Percentiles rank a stretch among this genome's conserved stretches.
phyloP scores from a whole-genome alignment of 2,888 invertebrate genomes.

The Bellardia pandia region DNA sequence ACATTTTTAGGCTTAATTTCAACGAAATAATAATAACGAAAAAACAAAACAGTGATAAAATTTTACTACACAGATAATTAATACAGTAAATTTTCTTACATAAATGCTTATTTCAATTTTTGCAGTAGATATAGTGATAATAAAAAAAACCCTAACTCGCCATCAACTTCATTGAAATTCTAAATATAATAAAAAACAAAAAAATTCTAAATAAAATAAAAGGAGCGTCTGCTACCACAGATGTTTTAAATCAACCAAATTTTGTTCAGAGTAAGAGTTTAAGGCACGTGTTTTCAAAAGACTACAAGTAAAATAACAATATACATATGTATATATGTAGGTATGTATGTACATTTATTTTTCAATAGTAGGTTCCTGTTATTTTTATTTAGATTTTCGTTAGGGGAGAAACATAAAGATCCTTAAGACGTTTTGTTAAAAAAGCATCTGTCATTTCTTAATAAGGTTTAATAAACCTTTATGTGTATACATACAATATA shows the following conservation, averaged over 20 bases:
- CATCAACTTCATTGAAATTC: conserved; percentile 19
- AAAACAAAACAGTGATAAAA: conserved; percentile 26
- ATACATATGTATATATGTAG: not conserved
- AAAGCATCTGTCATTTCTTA: conserved; percentile 65
- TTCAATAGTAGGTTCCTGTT: conserved; percentile 7
- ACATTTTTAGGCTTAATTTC: conserved; percentile 50
- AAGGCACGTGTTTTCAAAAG: conserved; percentile 57
- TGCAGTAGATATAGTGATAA: not conserved
- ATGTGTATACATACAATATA: not conserved
- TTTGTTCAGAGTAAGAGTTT: conserved; percentile 19
- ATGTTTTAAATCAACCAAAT: conserved; percentile 52
- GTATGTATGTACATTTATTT: not conserved
- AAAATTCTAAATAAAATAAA: conserved; percentile 5
- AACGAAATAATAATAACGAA: conserved; percentile 14
- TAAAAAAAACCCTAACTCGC: conserved; percentile 5
- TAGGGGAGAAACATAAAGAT: conserved; percentile 13
- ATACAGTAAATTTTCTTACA: conserved; percentile 2
- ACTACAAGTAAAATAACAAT: not conserved
- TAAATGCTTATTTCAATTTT: conserved; percentile 12
- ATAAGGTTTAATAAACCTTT: conserved; percentile 53
- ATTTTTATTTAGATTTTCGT: conserved; percentile 3
- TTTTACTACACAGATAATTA: conserved; percentile 24
- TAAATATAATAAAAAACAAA: not conserved
- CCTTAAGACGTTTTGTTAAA: conserved; percentile 20
- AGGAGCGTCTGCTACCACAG: conserved; percentile 55